Percentiles rank a stretch among this genome's conserved stretches.
These are phyloP conservation scores for Bagarius yarrelli DNA, from an alignment of 2,113 vertebrate genomes.

Conservation along the genomic window DNA sequence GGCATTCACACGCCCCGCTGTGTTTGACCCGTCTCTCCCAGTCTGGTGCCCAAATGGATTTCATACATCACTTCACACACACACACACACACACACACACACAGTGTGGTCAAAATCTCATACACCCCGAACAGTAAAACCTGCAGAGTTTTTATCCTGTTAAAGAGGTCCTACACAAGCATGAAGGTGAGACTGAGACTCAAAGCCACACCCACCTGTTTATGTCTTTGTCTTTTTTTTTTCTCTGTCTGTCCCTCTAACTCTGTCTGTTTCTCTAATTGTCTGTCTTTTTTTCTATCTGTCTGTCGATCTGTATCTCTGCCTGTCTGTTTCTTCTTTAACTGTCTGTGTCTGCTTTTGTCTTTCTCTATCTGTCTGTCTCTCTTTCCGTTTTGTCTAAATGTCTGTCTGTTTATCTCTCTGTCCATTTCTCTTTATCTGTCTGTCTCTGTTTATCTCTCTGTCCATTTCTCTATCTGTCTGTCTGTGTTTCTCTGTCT, in stretches of 20 bases:
- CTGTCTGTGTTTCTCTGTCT: no score
- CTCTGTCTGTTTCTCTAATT: background rate
- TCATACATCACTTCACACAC: constrained; percentile 22
- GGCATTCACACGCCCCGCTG: constrained; percentile 31
- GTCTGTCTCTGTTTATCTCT: background rate
- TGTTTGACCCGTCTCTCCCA: constrained; percentile 24
- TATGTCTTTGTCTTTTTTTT: no score
- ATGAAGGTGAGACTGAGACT: constrained; percentile 2
- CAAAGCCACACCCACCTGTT: background rate
- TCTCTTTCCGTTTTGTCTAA: background rate
- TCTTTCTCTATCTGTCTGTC: background rate
- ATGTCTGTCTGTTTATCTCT: background rate
- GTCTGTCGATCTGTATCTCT: background rate
- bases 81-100: constrained; percentile 12
- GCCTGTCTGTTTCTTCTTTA: background rate
- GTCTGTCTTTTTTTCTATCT: background rate
- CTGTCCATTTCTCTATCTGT: no score
- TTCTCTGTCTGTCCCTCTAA: background rate
- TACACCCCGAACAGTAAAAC: constrained; percentile 1
- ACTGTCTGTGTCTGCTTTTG: background rate
- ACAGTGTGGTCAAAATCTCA: background rate
- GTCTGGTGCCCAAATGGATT: constrained; percentile 24
- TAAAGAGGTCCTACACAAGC: background rate
- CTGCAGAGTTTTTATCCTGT: constrained; percentile 2
- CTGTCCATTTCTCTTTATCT: background rate